A percentile compares a stretch with the other conserved stretches of the same genome.
phyloP scores from a whole-genome alignment of 2,888 invertebrate genomes.

The Hedychridium roseum region DNA sequence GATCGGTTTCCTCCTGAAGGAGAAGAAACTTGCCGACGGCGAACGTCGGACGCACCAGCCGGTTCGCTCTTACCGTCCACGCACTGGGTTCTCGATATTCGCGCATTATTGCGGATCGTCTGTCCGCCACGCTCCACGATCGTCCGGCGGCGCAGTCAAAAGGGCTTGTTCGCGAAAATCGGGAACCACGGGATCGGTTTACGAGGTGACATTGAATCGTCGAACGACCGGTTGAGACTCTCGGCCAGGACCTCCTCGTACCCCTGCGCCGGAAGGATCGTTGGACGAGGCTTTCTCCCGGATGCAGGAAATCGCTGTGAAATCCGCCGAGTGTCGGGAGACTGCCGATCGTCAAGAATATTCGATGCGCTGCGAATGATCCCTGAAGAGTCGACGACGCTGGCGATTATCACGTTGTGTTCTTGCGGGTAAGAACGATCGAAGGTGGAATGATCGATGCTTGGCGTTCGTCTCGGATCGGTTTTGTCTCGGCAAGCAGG shows the following conservation, averaged over 20 bases:
- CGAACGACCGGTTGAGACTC: constrained; percentile 10
- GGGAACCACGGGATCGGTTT: constrained; percentile 41
- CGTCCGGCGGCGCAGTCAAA: no score
- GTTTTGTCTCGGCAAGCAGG: constrained; percentile 25
- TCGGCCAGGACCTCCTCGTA: constrained; percentile 4
- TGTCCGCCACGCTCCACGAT: constrained; percentile 4
- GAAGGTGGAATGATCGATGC: constrained; percentile 18
- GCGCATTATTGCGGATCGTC: constrained; percentile 39
- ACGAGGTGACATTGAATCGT: constrained; percentile 35
- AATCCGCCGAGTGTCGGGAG: no score
- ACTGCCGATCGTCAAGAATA: constrained; percentile 32
- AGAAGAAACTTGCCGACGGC: no score
- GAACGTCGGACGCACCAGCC: constrained; percentile 24
- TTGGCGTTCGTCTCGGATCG: constrained; percentile 20
- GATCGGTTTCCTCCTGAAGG: no score
- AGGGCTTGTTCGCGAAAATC: constrained; percentile 40
- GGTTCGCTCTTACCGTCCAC: constrained; percentile 34
- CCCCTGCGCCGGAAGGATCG: no score
- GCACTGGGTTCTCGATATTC: constrained; percentile 30
- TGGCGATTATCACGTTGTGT: neutral
- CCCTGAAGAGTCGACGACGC: constrained; percentile 19
- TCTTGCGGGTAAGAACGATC: neutral
- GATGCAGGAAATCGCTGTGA: no score
- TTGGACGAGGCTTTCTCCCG: no score
- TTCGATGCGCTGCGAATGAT: constrained; percentile 39